Evolutionary conservation across 2,888 invertebrate genomes (phyloP).

Genomic region (Ethmia dodecea): DNA sequence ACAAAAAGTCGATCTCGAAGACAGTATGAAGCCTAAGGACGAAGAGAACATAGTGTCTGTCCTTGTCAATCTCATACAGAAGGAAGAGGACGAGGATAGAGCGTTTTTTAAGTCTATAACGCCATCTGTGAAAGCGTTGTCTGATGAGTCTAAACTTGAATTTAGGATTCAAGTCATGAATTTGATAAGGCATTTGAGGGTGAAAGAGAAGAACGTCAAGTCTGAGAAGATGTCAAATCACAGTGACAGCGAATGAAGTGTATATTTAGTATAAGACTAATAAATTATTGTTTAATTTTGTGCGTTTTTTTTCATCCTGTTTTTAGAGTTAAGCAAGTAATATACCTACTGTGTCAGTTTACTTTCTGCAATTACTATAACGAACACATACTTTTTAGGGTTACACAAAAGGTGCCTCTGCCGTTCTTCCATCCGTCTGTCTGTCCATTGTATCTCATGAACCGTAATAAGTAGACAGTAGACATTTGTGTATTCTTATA

Average conservation of each 20-base stretch:
- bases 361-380: too few relatives aligned
- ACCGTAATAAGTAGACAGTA: too few relatives aligned
- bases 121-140: conserved; percentile 44
- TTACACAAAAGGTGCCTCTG: too few relatives aligned
- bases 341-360: too few relatives aligned
- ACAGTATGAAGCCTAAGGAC: background rate
- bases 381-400: too few relatives aligned
- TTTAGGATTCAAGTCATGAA: conserved; percentile 54
- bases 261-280: too few relatives aligned
- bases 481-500: too few relatives aligned
- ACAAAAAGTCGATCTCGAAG: conserved; percentile 12
- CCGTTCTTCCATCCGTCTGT: too few relatives aligned
- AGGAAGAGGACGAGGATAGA: conserved; percentile 55
- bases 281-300: too few relatives aligned
- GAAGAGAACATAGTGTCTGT: conserved; percentile 32
- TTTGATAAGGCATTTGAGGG: conserved; percentile 35
- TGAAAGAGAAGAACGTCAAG: conserved; percentile 25
- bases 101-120: conserved; percentile 55
- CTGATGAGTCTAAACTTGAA: conserved; percentile 41
- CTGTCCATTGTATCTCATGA: too few relatives aligned
- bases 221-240: conserved; percentile 19
- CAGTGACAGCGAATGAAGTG: background rate
- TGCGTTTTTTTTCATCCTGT: too few relatives aligned
- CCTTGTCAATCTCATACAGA: conserved; percentile 43
- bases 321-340: too few relatives aligned